A percentile compares a stretch with the other conserved stretches of the same genome.
These are phyloP conservation scores for Rhinichthys osculus DNA, from an alignment of 2,797 vertebrate species.

Conservation along the genomic window DNA sequence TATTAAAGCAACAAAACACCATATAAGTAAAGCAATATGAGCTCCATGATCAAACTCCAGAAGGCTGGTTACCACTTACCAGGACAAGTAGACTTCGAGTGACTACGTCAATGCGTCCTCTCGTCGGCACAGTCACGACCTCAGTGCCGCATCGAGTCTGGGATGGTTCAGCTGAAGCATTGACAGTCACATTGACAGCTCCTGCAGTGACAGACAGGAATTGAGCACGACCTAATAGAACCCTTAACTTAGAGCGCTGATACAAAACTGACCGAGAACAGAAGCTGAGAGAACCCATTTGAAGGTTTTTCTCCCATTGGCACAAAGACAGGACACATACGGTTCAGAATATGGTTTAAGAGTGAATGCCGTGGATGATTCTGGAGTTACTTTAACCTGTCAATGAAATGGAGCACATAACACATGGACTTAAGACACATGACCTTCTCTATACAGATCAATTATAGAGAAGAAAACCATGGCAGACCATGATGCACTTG, in stretches of 20 bases:
- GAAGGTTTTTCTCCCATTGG: constrained; percentile 1
- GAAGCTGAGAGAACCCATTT: not conserved
- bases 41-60: not conserved
- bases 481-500: too few relatives aligned
- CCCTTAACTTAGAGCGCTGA: too few relatives aligned
- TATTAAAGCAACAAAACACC: too few relatives aligned
- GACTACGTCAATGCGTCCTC: constrained; percentile 75
- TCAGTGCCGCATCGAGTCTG: constrained; percentile 71
- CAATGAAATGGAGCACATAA: not conserved
- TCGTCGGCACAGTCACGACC: constrained; percentile 67
- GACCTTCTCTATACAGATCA: too few relatives aligned
- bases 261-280: not conserved
- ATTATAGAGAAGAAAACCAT: too few relatives aligned
- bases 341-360: not conserved
- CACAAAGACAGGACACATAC: not conserved
- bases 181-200: not conserved
- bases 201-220: not conserved
- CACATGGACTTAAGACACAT: not conserved
- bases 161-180: not conserved
- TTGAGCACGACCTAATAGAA: not conserved
- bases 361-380: too few relatives aligned
- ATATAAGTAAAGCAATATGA: too few relatives aligned
- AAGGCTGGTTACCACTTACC: constrained; percentile 48
- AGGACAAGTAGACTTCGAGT: constrained; percentile 70
- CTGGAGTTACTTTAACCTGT: too few relatives aligned